A percentile compares a stretch with the other conserved stretches of the same genome.
Conservation (phyloP, 1,140 invertebrate species). For the Brachionus koreanus region DNA sequence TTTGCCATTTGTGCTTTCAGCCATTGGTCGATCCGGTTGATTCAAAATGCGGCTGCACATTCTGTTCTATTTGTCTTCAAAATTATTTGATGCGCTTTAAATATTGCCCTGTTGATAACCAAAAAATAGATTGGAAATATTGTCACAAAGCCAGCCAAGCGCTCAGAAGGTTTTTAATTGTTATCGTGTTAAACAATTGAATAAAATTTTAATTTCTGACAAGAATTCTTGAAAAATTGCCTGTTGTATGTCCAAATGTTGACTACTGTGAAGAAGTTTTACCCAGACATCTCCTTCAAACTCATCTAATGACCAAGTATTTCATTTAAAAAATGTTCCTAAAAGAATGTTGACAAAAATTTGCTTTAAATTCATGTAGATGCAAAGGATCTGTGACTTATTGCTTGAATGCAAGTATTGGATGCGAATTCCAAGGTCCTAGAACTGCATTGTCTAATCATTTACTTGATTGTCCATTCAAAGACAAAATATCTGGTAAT, state of each 20-base stretch:
- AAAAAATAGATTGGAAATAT: conserved; percentile 50
- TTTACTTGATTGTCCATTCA: conserved; percentile 54
- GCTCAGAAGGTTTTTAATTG: conserved; percentile 53
- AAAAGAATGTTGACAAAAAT: not conserved
- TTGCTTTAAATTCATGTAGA: conserved; percentile 46
- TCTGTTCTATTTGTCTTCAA: conserved; percentile 58
- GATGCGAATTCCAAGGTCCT: conserved; percentile 59
- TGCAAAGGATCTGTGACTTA: conserved; percentile 55
- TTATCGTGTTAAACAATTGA: conserved; percentile 44
- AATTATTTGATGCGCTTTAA: conserved; percentile 57
- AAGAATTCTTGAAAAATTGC: conserved; percentile 61
- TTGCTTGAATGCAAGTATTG: conserved; percentile 54
- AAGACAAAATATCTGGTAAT: conserved; percentile 50
- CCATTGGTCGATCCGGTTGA: conserved; percentile 55
- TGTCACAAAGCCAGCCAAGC: conserved; percentile 56
- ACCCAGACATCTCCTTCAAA: conserved; percentile 59
- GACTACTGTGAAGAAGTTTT: conserved; percentile 59
- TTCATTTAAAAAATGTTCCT: not conserved
- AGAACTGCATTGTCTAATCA: conserved; percentile 57
- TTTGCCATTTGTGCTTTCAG: conserved; percentile 61
- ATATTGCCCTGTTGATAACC: conserved; percentile 56
- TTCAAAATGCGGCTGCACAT: conserved; percentile 62
- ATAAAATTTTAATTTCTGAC: conserved; percentile 46
- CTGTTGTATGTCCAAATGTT: conserved; percentile 61
- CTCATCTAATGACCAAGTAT: conserved; percentile 55